Conservation (phyloP, 2,888 invertebrate species). For the Lissonota sp. region DNA sequence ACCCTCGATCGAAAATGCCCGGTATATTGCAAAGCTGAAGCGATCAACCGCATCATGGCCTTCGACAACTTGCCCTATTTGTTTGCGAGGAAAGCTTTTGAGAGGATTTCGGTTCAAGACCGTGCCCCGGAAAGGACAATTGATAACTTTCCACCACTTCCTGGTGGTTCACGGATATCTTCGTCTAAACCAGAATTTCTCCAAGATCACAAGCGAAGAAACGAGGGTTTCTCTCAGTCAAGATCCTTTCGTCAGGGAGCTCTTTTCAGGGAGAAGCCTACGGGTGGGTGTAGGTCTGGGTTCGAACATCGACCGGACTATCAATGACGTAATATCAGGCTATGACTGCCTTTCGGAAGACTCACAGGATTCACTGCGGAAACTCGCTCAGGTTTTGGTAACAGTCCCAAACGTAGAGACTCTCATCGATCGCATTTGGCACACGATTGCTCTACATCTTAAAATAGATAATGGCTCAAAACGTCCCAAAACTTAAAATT, state of each 20-base stretch:
- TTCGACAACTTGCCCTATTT: constrained; percentile 40
- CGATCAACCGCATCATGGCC: constrained; percentile 45
- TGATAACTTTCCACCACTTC: background rate
- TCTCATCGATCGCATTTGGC: background rate
- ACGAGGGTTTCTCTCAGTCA: too few species aligned
- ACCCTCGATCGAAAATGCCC: constrained; percentile 29
- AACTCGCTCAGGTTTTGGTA: background rate
- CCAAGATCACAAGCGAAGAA: too few species aligned
- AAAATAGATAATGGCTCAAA: background rate
- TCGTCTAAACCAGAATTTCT: too few species aligned
- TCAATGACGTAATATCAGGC: too few species aligned
- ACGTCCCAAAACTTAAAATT: background rate
- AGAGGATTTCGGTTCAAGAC: background rate
- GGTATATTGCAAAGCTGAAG: constrained; percentile 4
- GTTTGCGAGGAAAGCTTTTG: constrained; percentile 1
- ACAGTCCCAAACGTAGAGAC: background rate
- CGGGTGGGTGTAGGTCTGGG: too few species aligned
- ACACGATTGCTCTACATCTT: background rate
- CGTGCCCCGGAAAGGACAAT: background rate
- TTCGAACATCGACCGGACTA: too few species aligned
- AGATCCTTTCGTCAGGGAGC: too few species aligned
- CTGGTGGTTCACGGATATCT: background rate
- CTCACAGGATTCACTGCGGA: too few species aligned
- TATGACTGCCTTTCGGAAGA: too few species aligned
- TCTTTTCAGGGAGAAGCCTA: too few species aligned